These are phyloP conservation scores for Epinephelus awoara DNA, from an alignment of 2,797 vertebrate species.

Conservation along the genomic window DNA sequence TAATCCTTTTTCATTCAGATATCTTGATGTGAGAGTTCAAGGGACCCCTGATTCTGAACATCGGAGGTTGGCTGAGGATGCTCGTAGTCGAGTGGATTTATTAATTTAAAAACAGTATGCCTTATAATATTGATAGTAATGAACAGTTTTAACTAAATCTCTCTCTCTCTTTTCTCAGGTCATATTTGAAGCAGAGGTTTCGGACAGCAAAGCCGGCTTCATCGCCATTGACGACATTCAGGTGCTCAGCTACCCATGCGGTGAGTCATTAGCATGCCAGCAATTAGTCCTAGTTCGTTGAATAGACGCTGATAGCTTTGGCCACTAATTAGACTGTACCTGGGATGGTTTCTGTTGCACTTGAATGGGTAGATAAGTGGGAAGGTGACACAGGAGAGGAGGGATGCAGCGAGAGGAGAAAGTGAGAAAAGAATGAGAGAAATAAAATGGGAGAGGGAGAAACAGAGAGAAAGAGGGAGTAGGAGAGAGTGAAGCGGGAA, in stretches of 20 bases:
- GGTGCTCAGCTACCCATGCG: constrained; percentile 98
- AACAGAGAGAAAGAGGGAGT: constrained; percentile 41
- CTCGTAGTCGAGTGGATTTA: no score
- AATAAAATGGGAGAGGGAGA: constrained; percentile 46
- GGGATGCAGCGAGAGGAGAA: constrained; percentile 51
- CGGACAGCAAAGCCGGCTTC: constrained; percentile 94
- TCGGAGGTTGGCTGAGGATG: no score
- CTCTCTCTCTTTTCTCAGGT: constrained; percentile 85
- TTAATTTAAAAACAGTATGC: neutral
- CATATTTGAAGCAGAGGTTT: constrained; percentile 98
- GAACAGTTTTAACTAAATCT: constrained; percentile 8
- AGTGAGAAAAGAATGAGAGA: constrained; percentile 48
- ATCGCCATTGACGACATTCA: constrained; percentile 99
- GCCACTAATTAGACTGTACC: constrained; percentile 84
- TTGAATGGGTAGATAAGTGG: constrained; percentile 80
- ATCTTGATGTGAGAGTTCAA: no score
- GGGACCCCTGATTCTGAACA: no score
- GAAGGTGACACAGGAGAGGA: constrained; percentile 82
- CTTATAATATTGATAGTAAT: neutral
- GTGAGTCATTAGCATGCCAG: constrained; percentile 90
- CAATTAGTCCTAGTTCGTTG: constrained; percentile 82
- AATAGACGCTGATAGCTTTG: constrained; percentile 78
- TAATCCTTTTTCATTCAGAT: no score
- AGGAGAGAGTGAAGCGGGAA: constrained; percentile 80
- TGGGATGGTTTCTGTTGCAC: constrained; percentile 82